These are phyloP conservation scores for Lasioglossum zephyrum DNA, from an alignment of 2,888 invertebrate species.

Conservation along the genomic window DNA sequence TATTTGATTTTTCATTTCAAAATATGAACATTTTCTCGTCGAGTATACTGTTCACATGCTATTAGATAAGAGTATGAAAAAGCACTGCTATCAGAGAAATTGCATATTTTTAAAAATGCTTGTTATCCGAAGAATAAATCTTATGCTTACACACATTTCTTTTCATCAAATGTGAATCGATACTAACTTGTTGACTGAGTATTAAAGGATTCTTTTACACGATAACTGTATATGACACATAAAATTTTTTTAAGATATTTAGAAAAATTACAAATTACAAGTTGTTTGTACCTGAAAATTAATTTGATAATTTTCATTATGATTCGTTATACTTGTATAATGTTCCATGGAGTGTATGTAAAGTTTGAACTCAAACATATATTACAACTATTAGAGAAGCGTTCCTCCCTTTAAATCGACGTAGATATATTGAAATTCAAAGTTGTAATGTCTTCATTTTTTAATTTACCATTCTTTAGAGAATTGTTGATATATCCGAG, in stretches of 20 bases:
- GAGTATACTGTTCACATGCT: not conserved
- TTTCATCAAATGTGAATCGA: not conserved
- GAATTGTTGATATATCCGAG: not conserved
- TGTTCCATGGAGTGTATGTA: not conserved
- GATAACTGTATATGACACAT: not conserved
- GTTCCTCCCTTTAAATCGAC: not conserved
- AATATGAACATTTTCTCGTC: not conserved
- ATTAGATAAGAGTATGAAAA: constrained; percentile 6
- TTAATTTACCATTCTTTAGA: not conserved
- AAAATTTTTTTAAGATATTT: not conserved
- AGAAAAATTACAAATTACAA: not conserved
- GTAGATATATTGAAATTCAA: not conserved
- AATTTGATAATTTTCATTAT: not conserved
- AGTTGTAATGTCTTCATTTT: not conserved
- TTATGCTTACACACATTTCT: not conserved
- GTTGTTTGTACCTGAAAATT: not conserved
- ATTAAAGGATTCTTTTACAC: not conserved
- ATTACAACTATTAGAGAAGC: not conserved
- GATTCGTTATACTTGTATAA: constrained; percentile 1
- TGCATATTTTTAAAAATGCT: not conserved
- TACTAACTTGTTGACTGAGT: not conserved
- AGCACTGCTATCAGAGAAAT: not conserved
- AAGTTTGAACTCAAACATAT: not conserved
- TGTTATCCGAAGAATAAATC: not conserved
- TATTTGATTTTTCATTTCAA: not conserved